Evolutionary conservation across 2,113 vertebrate species (phyloP), one percentile per base, ranked within the genome.

Genomic region (Eolophus roseicapilla): DNA sequence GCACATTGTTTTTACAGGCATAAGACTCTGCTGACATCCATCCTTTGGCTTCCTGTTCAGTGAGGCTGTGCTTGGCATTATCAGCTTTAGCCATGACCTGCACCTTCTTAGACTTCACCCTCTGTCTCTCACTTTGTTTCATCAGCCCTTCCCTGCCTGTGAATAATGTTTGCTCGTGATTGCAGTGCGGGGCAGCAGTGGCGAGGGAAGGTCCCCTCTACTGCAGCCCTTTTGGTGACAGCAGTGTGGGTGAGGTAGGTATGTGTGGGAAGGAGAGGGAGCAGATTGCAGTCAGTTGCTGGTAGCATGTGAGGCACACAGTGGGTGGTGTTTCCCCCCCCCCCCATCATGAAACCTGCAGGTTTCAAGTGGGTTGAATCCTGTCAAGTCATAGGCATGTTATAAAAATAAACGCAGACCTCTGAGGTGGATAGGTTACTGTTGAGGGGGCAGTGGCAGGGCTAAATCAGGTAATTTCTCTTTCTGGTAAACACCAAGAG

Each of bases 341-440:
- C 74, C 43, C 59, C 14, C 37, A 53, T 65, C 55, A 31, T 53
- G 18, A 60, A 80, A 87, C 28, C 49, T 87, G 86, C 52, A 92
- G 39, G 21, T 95, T 91, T 87, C 44, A 71, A 94, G 95, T 97
- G 87, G 94, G 94, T 53, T 85, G 62, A 75, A 90, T 76, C 55
- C 79, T 88, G 47, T 44, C 41, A 60, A 77, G 74, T 95, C 4
- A 8, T 24, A 87, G 64, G 67, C 59, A 39, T 2, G 2, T 80
- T 74, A 50, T 60, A 94, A 95, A 97, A 97, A 96, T 96, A 96
- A 94, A 88, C 71, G 65, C 25, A 67, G 75, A 82, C 41, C 55
- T 77, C 18, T 81, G 82, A 62, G 50, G 73, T 50, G 78, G 63
- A 43, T 41, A 53, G 57, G 29, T 77, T 79, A 82, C 57, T 9